phyloP scores from a whole-genome alignment of 1,140 invertebrate species.

The Nebria ingens region DNA sequence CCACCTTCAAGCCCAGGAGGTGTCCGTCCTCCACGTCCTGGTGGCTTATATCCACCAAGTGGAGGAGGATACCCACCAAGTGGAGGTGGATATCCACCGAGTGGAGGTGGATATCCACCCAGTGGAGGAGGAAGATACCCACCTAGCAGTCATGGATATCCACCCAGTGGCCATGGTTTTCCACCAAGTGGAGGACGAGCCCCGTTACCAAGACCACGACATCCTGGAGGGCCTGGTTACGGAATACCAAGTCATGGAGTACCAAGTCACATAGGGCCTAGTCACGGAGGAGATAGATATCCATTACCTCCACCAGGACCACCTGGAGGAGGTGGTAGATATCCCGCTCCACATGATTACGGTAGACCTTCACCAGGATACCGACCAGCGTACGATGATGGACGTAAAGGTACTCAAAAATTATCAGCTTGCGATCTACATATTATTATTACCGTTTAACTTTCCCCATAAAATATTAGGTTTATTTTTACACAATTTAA shows the following conservation, averaged over 20 bases:
- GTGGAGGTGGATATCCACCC: no score
- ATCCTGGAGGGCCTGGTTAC: no score
- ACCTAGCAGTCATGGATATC: neutral
- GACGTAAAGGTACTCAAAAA: neutral
- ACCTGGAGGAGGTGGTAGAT: neutral
- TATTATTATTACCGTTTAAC: neutral
- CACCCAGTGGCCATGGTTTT: neutral
- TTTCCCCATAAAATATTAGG: no score
- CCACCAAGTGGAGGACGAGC: neutral
- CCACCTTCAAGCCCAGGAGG: neutral
- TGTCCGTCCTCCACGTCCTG: neutral
- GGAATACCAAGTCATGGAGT: no score
- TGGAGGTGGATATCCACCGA: neutral
- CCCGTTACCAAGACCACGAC: no score
- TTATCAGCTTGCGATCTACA: neutral
- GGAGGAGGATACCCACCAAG: neutral
- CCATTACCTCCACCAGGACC: neutral
- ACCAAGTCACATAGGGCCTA: neutral
- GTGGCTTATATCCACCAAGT: slow-evolving; percentile 4
- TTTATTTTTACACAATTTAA: no score
- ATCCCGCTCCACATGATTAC: neutral
- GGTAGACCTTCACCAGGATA: slow-evolving; percentile 17
- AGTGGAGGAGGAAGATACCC: neutral
- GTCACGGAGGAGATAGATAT: neutral
- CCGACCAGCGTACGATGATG: slow-evolving; percentile 16